Base-by-base conservation (phyloP, 2,797 vertebrate species). In the Telmatherina bonti region DNA sequence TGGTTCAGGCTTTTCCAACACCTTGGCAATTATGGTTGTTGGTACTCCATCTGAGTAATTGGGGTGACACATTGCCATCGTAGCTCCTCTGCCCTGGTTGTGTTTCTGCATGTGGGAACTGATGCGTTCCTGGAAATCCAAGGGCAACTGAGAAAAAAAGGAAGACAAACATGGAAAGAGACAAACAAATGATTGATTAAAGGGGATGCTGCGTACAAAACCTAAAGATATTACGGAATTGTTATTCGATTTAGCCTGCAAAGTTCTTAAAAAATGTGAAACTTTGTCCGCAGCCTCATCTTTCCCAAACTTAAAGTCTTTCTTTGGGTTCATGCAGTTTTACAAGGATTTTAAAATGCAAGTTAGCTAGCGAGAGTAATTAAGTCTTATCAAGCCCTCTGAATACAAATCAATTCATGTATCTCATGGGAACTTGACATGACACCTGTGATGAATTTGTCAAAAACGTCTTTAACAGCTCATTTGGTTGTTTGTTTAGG, bases 31-130 rank as follows among this genome's bases (percentile, higher is more conserved):
- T 78, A 97, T 79, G 0, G 95, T 91, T 1, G 95, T 93, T 53
- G 97, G 96, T 52, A 96, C 94, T 13, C 93, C 92, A 3, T 98
- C 96, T 0, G 96, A 91, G 0, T 95, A 97, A 47, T 95, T 93
- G 0, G 95, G 92, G 83, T 95, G 95, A 87, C 94, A 95, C 82
- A 94, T 90, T 0, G 93, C 88, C 54, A 94, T 84, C 1, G 94
- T 90, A 77, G 95, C 91, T 75, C 94, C 93, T 2, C 79, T 79
- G 4, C 84, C 72, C 12, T 76, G 92, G 36, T 93, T 93, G 0
- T 95, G 96, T 74, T 96, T 95, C 87, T 97, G 96, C 84, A 96
- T 88, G 73, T 97, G 96, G 81, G 96, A 94, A 91, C 95, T 97
- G 84, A 97, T 90, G 35, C 96, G 94, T 88, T 97, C 95, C 92